phyloP scores from a whole-genome alignment of 2,888 invertebrate species.

The Dynastes tityus region DNA sequence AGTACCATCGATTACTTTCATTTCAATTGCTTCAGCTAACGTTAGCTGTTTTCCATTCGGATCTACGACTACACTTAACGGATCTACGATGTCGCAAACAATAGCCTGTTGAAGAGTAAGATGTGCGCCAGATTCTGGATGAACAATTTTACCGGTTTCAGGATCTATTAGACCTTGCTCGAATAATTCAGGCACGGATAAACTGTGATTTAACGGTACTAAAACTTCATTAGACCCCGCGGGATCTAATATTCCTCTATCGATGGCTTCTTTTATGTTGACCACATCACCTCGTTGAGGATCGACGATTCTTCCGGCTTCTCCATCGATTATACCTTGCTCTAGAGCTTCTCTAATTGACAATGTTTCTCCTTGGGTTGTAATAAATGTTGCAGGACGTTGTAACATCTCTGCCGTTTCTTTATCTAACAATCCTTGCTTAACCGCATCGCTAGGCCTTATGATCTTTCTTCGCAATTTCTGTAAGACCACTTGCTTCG shows the following conservation, averaged over 20 bases:
- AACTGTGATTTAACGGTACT: conserved; percentile 85
- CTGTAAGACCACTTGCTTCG: conserved; percentile 81
- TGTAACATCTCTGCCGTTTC: conserved; percentile 82
- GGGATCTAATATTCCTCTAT: conserved; percentile 86
- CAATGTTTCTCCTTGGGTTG: conserved; percentile 75
- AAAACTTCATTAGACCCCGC: conserved; percentile 83
- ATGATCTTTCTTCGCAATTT: conserved; percentile 85
- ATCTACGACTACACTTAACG: conserved; percentile 80
- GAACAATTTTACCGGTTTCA: conserved; percentile 82
- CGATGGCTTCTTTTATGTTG: conserved; percentile 88
- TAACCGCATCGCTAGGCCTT: conserved; percentile 83
- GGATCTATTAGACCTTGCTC: conserved; percentile 89
- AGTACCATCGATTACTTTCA: conserved; percentile 81
- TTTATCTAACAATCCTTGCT: conserved; percentile 85
- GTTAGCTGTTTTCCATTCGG: conserved; percentile 79
- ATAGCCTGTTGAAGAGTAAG: conserved; percentile 88
- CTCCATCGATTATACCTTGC: conserved; percentile 80
- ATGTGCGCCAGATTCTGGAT: conserved; percentile 88
- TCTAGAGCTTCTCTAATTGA: conserved; percentile 85
- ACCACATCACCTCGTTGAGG: conserved; percentile 86
- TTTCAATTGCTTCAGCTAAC: conserved; percentile 83
- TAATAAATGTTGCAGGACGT: conserved; percentile 74
- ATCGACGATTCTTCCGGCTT: conserved; percentile 86
- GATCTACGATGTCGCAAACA: conserved; percentile 90
- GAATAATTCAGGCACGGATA: conserved; percentile 88